Conservation (phyloP, 2,888 invertebrate genomes). For the Machimus rusticus region DNA sequence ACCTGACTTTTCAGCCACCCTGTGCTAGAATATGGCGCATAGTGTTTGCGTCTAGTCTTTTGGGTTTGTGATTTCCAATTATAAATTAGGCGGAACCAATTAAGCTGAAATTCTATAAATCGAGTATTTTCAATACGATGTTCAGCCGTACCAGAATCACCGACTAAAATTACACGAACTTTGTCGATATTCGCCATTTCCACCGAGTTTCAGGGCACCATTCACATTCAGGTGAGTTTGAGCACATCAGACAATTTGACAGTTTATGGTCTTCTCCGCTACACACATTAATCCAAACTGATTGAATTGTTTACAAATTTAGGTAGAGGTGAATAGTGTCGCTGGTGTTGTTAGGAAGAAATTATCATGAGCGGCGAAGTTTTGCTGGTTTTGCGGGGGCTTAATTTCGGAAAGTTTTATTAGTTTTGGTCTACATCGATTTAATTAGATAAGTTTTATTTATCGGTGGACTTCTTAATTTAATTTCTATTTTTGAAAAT, state of each 20-base stretch:
- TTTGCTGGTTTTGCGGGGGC: background rate
- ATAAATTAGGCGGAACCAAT: background rate
- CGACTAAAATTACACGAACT: conserved; percentile 89
- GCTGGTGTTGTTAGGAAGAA: background rate
- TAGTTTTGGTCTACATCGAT: background rate
- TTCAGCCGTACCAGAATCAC: conserved; percentile 79
- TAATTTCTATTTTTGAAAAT: too few relatives aligned
- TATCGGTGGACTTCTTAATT: background rate
- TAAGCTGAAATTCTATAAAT: background rate
- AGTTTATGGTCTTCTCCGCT: conserved; percentile 15
- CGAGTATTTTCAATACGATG: background rate
- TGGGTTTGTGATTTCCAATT: background rate
- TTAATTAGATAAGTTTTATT: background rate
- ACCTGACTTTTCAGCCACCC: conserved; percentile 19
- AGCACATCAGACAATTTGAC: conserved; percentile 39
- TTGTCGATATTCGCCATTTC: conserved; percentile 84
- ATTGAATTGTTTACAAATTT: conserved; percentile 26
- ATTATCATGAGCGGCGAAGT: background rate
- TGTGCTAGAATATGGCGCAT: conserved; percentile 45
- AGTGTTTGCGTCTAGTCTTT: conserved; percentile 39
- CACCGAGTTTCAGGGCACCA: background rate
- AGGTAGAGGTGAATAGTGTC: conserved; percentile 32
- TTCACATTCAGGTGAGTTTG: conserved; percentile 39
- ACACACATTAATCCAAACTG: conserved; percentile 30
- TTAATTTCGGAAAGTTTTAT: background rate